A percentile compares a stretch with the other conserved stretches of the same genome.
phyloP scores from a whole-genome alignment of 2,113 vertebrate genomes.

The Microtus richardsoni region DNA sequence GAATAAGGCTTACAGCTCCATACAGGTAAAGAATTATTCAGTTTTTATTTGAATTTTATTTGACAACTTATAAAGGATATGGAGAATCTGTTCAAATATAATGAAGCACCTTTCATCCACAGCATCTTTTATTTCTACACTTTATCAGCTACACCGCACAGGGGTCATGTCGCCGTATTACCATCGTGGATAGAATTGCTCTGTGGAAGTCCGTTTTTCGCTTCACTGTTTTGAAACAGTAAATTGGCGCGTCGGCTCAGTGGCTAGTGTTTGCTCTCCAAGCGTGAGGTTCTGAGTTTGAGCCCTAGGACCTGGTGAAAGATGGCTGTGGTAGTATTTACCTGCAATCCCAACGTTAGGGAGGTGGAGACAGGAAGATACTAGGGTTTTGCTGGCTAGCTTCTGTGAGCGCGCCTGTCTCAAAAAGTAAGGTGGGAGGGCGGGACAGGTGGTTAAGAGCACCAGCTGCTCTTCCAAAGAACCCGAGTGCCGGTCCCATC shows the following conservation, averaged over 20 bases:
- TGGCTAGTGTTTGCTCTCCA: neutral
- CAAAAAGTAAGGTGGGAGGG: neutral
- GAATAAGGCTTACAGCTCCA: neutral
- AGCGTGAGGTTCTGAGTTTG: neutral
- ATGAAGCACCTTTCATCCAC: neutral
- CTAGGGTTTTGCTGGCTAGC: neutral
- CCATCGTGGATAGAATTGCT: neutral
- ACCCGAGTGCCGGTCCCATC: neutral
- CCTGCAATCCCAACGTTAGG: neutral
- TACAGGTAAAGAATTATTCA: conserved; percentile 30
- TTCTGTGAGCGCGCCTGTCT: neutral
- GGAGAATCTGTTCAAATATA: conserved; percentile 2
- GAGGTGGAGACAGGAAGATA: neutral
- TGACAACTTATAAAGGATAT: conserved; percentile 25
- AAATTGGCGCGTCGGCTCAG: no score
- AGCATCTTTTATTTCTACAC: neutral
- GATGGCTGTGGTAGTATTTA: neutral
- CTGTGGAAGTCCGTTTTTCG: neutral
- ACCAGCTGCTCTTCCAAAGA: neutral
- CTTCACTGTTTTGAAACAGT: neutral
- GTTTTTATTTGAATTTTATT: neutral
- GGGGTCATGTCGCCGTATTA: neutral
- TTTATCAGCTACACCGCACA: neutral
- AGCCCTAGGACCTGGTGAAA: neutral
- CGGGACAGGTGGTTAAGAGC: neutral